A percentile compares a stretch with the other conserved stretches of the same genome.
Evolutionary conservation across 2,797 vertebrate genomes (phyloP).

Genomic region (Arnoldichthys spilopterus): DNA sequence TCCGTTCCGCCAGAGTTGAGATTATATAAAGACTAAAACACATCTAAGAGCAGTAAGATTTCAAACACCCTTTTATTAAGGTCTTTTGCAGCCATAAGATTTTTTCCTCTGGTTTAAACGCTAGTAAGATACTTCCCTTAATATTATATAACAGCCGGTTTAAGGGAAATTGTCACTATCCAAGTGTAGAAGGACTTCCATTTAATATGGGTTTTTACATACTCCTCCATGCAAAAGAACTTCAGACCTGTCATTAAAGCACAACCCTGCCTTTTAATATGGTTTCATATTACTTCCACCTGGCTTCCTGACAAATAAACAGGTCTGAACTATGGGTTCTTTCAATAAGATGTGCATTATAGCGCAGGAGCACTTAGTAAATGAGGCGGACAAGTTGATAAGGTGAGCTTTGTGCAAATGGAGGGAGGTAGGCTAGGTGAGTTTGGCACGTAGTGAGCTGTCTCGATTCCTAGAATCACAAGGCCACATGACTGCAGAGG

Average conservation of each 20-base stretch:
- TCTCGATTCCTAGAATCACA: slow-evolving; percentile 51
- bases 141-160: slow-evolving; percentile 13
- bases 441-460: slow-evolving; percentile 46
- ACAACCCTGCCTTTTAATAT: slow-evolving; percentile 50
- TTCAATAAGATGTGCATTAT: slow-evolving; percentile 62
- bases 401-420: slow-evolving; percentile 63
- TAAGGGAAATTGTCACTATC: slow-evolving; percentile 10
- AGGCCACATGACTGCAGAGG: background rate
- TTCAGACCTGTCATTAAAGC: slow-evolving; percentile 38
- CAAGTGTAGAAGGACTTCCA: slow-evolving; percentile 30
- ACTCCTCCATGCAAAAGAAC: slow-evolving; percentile 33
- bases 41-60: slow-evolving; percentile 21
- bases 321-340: slow-evolving; percentile 51
- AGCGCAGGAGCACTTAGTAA: slow-evolving; percentile 66
- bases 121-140: slow-evolving; percentile 9
- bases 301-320: slow-evolving; percentile 66
- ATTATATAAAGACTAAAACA: slow-evolving; percentile 30
- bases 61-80: slow-evolving; percentile 1
- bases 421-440: slow-evolving; percentile 60
- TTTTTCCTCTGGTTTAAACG: slow-evolving; percentile 16
- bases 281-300: slow-evolving; percentile 60
- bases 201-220: slow-evolving; percentile 36
- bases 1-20: slow-evolving; percentile 24
- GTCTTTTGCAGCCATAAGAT: background rate
- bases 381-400: slow-evolving; percentile 61